Evolutionary conservation across 2,888 invertebrate genomes (phyloP).

Genomic region (Mythimna albipuncta): DNA sequence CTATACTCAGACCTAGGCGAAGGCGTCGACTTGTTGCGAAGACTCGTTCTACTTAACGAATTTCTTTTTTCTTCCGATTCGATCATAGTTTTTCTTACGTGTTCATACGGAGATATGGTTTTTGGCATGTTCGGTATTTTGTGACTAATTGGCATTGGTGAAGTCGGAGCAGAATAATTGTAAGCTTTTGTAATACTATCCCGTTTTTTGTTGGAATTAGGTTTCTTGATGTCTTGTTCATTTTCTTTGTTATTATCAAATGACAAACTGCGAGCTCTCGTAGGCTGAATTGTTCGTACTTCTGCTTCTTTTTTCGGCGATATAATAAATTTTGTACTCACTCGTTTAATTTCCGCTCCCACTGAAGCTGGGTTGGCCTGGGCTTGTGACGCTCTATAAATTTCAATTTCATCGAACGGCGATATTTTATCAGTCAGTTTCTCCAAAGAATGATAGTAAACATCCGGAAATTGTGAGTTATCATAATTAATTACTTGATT

Average conservation of each 20-base stretch:
- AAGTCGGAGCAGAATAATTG: slow-evolving; percentile 87
- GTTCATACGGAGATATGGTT: slow-evolving; percentile 85
- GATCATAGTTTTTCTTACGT: slow-evolving; percentile 82
- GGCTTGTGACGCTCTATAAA: slow-evolving; percentile 79
- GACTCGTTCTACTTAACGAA: slow-evolving; percentile 74
- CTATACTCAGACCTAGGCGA: slow-evolving; percentile 68
- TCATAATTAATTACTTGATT: slow-evolving; percentile 54
- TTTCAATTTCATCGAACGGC: slow-evolving; percentile 79
- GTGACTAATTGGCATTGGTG: slow-evolving; percentile 80
- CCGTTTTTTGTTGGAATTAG: slow-evolving; percentile 44
- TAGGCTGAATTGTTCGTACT: slow-evolving; percentile 85
- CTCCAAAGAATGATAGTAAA: slow-evolving; percentile 87
- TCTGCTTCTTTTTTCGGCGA: slow-evolving; percentile 88
- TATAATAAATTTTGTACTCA: slow-evolving; percentile 85
- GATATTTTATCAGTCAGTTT: slow-evolving; percentile 80
- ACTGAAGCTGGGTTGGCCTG: slow-evolving; percentile 81
- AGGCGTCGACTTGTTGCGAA: slow-evolving; percentile 71
- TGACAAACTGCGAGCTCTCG: slow-evolving; percentile 84
- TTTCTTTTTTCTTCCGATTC: slow-evolving; percentile 84
- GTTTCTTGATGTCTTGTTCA: slow-evolving; percentile 37
- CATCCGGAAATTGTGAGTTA: slow-evolving; percentile 77
- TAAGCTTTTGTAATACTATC: slow-evolving; percentile 75
- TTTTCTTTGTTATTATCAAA: slow-evolving; percentile 73
- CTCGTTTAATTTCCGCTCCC: slow-evolving; percentile 87
- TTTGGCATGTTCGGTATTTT: slow-evolving; percentile 86